Conservation (phyloP, 2,797 vertebrate species). For the Sciurus carolinensis region DNA sequence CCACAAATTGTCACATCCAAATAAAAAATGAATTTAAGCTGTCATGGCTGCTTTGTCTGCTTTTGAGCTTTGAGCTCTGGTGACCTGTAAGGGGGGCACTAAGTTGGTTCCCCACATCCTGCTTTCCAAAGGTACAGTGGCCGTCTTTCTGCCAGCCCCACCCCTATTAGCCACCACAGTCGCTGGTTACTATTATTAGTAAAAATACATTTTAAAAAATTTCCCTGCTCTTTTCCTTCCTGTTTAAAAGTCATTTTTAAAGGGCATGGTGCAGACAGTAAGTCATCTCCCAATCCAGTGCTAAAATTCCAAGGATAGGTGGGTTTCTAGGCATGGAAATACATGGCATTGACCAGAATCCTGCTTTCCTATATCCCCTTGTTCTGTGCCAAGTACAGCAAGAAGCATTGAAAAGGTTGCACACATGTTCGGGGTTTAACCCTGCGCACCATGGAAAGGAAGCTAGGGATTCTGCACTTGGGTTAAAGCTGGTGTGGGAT, state of each 20-base stretch:
- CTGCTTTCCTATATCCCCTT: neutral
- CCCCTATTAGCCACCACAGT: too few relatives aligned
- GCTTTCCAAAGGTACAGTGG: neutral
- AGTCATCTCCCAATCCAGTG: neutral
- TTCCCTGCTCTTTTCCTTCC: neutral
- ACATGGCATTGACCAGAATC: neutral
- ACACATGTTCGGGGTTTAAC: neutral
- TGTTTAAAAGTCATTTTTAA: neutral
- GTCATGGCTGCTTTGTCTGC: neutral
- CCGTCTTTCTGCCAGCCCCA: neutral
- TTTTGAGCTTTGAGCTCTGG: neutral
- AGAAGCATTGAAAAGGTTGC: neutral
- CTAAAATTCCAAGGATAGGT: neutral
- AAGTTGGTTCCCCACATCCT: neutral
- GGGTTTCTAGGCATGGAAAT: neutral
- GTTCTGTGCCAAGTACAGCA: neutral
- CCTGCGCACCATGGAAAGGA: neutral
- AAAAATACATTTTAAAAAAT: neutral
- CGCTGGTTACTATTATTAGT: accelerated
- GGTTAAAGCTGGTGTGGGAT: neutral
- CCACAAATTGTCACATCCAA: neutral
- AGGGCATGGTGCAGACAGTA: neutral
- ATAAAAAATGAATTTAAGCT: neutral
- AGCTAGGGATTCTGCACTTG: neutral
- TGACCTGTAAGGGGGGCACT: too few relatives aligned